Evolutionary conservation across 2,888 invertebrate genomes (phyloP).

Genomic region (Carterocephalus palaemon): DNA sequence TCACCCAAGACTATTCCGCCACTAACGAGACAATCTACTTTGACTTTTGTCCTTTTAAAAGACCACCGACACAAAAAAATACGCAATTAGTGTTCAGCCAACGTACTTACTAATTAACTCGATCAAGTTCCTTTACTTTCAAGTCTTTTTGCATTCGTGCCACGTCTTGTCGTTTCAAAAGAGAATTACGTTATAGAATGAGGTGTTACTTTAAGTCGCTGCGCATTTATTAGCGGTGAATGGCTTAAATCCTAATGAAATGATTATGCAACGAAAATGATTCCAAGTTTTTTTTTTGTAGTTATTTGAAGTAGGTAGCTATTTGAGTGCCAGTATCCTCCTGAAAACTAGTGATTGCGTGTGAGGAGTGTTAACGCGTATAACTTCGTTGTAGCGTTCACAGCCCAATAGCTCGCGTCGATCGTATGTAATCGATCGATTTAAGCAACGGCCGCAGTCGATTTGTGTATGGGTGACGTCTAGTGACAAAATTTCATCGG

Average conservation of each 20-base stretch:
- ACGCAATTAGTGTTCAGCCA: constrained; percentile 67
- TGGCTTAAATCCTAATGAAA: constrained; percentile 6
- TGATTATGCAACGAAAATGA: neutral
- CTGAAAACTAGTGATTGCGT: too few relatives aligned
- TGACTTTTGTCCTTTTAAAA: constrained; percentile 59
- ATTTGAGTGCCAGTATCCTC: too few relatives aligned
- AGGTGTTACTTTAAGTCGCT: constrained; percentile 27
- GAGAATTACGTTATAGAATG: constrained; percentile 27
- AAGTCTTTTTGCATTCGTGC: constrained; percentile 48
- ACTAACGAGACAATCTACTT: constrained; percentile 39
- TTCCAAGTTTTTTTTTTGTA: too few relatives aligned
- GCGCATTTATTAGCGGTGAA: constrained; percentile 6
- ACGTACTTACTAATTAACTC: constrained; percentile 70
- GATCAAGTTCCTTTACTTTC: constrained; percentile 62
- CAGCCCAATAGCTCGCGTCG: too few relatives aligned
- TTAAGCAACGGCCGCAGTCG: too few relatives aligned
- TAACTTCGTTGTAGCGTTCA: too few relatives aligned
- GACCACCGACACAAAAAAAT: constrained; percentile 53
- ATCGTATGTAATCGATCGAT: too few relatives aligned
- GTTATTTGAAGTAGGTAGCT: too few relatives aligned
- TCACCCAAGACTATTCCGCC: constrained; percentile 23
- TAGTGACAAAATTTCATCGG: too few relatives aligned
- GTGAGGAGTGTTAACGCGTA: too few relatives aligned
- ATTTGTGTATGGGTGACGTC: too few relatives aligned
- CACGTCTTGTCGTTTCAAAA: constrained; percentile 32